Evolutionary conservation across 1,140 invertebrate species (phyloP).

Genomic region (Parapsyche elsis): DNA sequence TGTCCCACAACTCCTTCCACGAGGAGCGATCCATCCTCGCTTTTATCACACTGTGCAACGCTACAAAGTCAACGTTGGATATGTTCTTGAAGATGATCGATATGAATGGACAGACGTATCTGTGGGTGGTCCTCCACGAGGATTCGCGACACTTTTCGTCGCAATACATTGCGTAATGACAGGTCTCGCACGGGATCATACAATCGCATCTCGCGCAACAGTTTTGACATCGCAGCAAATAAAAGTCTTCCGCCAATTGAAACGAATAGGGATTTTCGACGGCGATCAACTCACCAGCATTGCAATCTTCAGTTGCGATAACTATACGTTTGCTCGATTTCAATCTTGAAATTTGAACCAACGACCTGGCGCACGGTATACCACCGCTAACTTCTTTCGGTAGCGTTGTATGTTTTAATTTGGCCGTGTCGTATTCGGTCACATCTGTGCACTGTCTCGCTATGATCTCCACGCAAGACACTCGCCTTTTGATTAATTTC

Average conservation of each 20-base stretch:
- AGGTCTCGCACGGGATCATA: conserved; percentile 74
- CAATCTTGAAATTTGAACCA: conserved; percentile 68
- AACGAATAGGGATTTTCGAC: conserved; percentile 82
- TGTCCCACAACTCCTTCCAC: conserved; percentile 64
- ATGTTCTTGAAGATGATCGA: conserved; percentile 71
- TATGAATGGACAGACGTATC: conserved; percentile 80
- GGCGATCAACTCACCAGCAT: conserved; percentile 81
- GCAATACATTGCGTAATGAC: conserved; percentile 78
- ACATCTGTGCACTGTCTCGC: background rate
- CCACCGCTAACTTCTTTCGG: background rate
- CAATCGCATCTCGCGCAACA: conserved; percentile 77
- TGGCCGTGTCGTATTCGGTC: background rate
- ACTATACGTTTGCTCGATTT: conserved; percentile 71
- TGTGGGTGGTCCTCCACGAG: conserved; percentile 74
- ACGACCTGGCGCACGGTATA: conserved; percentile 69
- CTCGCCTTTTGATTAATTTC: conserved; percentile 67
- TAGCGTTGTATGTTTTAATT: background rate
- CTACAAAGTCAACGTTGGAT: conserved; percentile 66
- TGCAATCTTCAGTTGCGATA: conserved; percentile 72
- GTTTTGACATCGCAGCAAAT: conserved; percentile 79
- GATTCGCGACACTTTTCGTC: conserved; percentile 72
- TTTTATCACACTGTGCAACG: conserved; percentile 72
- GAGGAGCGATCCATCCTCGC: conserved; percentile 66
- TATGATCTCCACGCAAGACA: conserved; percentile 62
- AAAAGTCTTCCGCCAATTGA: conserved; percentile 75